Base-by-base conservation (phyloP, 2,113 vertebrate genomes). In the Bombycilla garrulus region DNA sequence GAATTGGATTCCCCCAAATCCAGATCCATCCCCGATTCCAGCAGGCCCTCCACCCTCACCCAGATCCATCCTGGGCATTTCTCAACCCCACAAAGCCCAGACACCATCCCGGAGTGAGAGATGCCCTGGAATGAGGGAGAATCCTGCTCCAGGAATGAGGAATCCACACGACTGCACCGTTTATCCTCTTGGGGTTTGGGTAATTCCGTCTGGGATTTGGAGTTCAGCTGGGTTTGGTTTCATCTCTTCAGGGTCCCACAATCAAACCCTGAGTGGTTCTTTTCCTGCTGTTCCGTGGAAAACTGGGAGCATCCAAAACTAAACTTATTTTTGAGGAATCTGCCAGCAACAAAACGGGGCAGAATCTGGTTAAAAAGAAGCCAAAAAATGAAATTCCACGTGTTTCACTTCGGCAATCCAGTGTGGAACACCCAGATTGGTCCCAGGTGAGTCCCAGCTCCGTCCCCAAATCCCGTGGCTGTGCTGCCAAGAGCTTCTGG, bases 351-450 rank as follows among this genome's bases (percentile, higher is more conserved):
- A 35, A 54, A 36, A 45, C 0, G 1, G 16, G 54, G 45, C 54
- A 62, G 48, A 29, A 58, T 11, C 17, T 0, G 29, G 44, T 17
- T 10, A 10, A 29, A 44, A 65, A 69, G 23, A 51, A 67, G 58
- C 5, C 47, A 6, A 36, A 17, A 33, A 33, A 23, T 7, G 36
- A 42, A 62, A 57, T 16, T 40, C 20, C 3, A 2, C 0, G 13
- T 0, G 18, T 11, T 65, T 25, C 3, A 1, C 26, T 40, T 28
- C 60, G 0, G 0, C 10, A 11, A 7, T 11, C 29, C 26, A 2
- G 1, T 0, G 5, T 3, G 42, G 8, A 61, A 28, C 2, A 1
- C 10, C 12, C 1, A 2, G n/a, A 24, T 0, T 1, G 10, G 11
- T 5, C 8, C 35, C 2, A 1, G 17, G 53, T 0, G 11, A 35